Base-by-base conservation (phyloP, 2,888 invertebrate species). In the Ophion ventricosus region DNA sequence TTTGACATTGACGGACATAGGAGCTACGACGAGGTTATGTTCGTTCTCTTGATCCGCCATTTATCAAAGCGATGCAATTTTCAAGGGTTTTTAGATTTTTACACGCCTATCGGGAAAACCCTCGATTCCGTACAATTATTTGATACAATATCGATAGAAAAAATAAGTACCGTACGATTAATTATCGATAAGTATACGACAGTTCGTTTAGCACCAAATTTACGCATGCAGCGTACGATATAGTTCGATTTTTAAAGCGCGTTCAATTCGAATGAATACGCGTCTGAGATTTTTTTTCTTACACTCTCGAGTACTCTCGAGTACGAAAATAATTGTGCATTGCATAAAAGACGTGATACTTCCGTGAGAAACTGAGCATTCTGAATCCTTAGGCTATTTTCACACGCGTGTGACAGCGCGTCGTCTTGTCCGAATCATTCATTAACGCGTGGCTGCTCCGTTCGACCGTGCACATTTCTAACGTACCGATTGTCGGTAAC, bases 21-120 rank as follows among this genome's bases (percentile, higher is more conserved):
- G 25, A 35, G n/a, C 67, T 3, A 17, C 3, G 17, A 17, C 35
- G 17, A 25, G 67, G 67, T 67, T 67, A 67, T 49, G 67, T 67
- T 3, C 49, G 49, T 11, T 49, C 3, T 49, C 49, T 49, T 14
- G 49, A 49, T 49, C 49, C 14, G 49, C 49, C 49, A 49, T 49
- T 49, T 49, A 49, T 49, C 0, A 49, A 4, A 49, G 49, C 49
- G 49, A 49, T 49, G 49, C 17, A 17, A 49, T 49, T 49, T 2
- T 49, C 1, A 49, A 11, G 17, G 2, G 14, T 7, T 40, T 40
- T 40, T 40, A 40, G 5, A 40, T 40, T 40, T 40, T 40, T 7
- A 40, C 40, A 40, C 2, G 10, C n/a, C n/a, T n/a, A 40, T 40
- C 5, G 8, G 40, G 10, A 10, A 17, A 49, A 49, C 14, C 14